phyloP scores from a whole-genome alignment of 2,113 vertebrate species.

The Bufo gargarizans region DNA sequence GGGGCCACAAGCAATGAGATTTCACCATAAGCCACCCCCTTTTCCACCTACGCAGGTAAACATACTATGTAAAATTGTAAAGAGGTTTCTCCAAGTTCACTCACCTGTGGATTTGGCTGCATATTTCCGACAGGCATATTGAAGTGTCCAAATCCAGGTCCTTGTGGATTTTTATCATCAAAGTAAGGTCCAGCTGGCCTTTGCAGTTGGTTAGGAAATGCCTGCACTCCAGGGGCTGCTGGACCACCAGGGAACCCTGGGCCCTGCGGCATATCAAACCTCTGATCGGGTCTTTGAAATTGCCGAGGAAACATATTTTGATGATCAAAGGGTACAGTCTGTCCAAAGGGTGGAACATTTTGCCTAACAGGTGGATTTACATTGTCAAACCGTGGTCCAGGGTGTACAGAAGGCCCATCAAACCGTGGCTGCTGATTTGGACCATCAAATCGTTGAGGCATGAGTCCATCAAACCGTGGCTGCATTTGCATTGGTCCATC shows the following conservation, averaged over 20 bases:
- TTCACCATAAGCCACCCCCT: too few species aligned
- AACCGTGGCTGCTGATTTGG: slow-evolving; percentile 77
- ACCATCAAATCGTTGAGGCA: slow-evolving; percentile 80
- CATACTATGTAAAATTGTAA: too few species aligned
- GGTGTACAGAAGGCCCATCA: slow-evolving; percentile 76
- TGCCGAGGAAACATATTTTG: slow-evolving; percentile 76
- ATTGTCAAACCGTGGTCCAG: slow-evolving; percentile 76
- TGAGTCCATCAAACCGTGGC: slow-evolving; percentile 75
- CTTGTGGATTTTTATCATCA: slow-evolving; percentile 78
- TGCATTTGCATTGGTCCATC: slow-evolving; percentile 72
- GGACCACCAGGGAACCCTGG: slow-evolving; percentile 84
- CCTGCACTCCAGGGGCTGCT: slow-evolving; percentile 75
- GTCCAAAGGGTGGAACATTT: slow-evolving; percentile 74
- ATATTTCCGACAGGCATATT: slow-evolving; percentile 71
- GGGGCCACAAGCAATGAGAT: too few species aligned
- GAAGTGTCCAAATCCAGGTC: slow-evolving; percentile 75
- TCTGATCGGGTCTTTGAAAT: slow-evolving; percentile 75
- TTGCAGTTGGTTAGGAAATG: slow-evolving; percentile 72
- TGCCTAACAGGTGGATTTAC: slow-evolving; percentile 75
- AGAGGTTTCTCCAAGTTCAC: slow-evolving; percentile 49
- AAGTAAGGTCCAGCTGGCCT: slow-evolving; percentile 81
- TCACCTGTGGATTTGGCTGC: slow-evolving; percentile 80
- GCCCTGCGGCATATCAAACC: slow-evolving; percentile 77
- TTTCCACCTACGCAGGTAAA: too few species aligned
- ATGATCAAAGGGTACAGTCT: slow-evolving; percentile 80